Base-by-base conservation (phyloP, 2,888 invertebrate species). In the Coremacera marginata region DNA sequence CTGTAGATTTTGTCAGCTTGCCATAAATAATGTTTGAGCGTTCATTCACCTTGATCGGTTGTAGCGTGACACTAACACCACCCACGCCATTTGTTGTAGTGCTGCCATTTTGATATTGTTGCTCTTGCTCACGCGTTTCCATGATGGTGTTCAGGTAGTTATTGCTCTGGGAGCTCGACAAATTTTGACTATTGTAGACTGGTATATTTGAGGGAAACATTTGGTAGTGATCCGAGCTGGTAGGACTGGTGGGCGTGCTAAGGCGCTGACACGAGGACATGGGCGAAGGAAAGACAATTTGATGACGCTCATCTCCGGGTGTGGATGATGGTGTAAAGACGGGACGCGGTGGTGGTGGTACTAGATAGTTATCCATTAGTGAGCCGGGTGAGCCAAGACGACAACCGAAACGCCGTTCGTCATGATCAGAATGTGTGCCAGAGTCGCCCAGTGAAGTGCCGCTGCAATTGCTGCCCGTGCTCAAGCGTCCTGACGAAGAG, bases 361-460 rank as follows among this genome's bases (percentile, higher is more conserved):
- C 90, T 83, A 92, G 86, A 83, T 93, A 93, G 84, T 93, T 92
- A 71, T 93, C 93, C 86, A 92, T 89, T 27, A 89, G 80, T 19
- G 88, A 86, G 0, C 87, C 89, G 0, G 88, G 84, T 8, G 83
- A 85, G n/a, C 86, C 89, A 37, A 88, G 80, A 5, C 89, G 87
- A 73, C 88, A 89, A 68, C 84, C 86, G 11, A 85, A 84, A 19
- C 89, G 86, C 80, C 94, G 92, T 75, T 95, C 95, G 80, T 96
- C 96, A 74, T 93, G 93, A 87, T 96, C 96, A 0, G 96, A 96
- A 85, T 95, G 95, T 0, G 95, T 95, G 75, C 96, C 95, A 84
- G 95, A 95, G 84, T 96, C 96, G 0, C 95, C 95, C 0, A 95
- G 91, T 83, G 95, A 95, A 49, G 94, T 93, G 3, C 94, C 95